phyloP scores from a whole-genome alignment of 1,140 invertebrate species.

The Colletes gigas region DNA sequence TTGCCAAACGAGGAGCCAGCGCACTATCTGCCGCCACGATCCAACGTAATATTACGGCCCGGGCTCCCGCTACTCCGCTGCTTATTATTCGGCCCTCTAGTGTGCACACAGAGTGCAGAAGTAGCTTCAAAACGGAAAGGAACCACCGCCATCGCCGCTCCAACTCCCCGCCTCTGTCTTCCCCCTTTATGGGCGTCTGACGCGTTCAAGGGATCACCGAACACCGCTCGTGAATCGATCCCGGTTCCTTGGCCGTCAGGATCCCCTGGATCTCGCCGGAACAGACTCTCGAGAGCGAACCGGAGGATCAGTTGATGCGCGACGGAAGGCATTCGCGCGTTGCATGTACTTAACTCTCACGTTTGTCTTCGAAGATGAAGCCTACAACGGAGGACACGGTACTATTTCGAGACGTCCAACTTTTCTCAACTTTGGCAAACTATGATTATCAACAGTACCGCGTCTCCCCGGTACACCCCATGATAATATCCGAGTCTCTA shows the following conservation, averaged over 20 bases:
- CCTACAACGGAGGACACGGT: too few relatives aligned
- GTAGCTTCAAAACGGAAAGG: slow-evolving; percentile 7
- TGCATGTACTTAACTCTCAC: too few relatives aligned
- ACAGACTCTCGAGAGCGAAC: not conserved
- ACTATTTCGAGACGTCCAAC: too few relatives aligned
- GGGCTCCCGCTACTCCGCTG: slow-evolving; percentile 41
- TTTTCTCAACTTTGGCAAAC: too few relatives aligned
- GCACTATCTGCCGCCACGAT: slow-evolving; percentile 54
- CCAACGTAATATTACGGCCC: slow-evolving; percentile 56
- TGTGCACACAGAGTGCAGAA: slow-evolving; percentile 15
- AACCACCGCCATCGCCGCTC: not conserved
- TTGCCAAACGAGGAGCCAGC: slow-evolving; percentile 54
- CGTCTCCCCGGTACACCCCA: too few relatives aligned
- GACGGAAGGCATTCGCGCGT: not conserved
- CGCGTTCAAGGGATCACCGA: not conserved
- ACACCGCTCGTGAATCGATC: not conserved
- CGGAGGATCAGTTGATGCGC: not conserved
- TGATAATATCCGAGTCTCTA: too few relatives aligned
- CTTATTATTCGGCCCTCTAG: slow-evolving; percentile 58
- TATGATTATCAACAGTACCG: too few relatives aligned
- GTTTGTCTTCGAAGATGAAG: not conserved
- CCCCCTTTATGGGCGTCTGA: not conserved
- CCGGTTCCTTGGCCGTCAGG: not conserved
- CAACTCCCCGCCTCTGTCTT: not conserved
- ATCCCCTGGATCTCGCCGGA: not conserved